These are phyloP conservation scores for Heliconius ismenius DNA, from an alignment of 2,888 invertebrate species.

Conservation along the genomic window DNA sequence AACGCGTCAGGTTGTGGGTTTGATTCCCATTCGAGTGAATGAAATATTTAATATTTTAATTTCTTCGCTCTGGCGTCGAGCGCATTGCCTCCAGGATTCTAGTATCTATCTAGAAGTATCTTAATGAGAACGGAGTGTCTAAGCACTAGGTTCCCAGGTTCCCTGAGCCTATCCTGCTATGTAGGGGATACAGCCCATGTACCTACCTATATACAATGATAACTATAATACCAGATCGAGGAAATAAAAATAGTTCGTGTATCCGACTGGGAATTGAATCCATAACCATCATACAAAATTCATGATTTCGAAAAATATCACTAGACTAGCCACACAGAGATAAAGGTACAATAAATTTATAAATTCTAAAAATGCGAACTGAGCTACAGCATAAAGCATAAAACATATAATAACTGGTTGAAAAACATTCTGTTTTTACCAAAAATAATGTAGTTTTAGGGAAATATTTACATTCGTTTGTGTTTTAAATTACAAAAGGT, in stretches of 20 bases:
- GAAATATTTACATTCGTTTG: background rate
- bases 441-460: constrained; percentile 5
- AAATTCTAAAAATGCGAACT: background rate
- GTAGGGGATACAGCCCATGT: background rate
- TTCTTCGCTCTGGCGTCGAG: too few relatives aligned
- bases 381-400: background rate
- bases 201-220: background rate
- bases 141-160: too few relatives aligned
- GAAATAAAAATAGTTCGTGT: background rate
- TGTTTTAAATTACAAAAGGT: background rate
- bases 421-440: constrained; percentile 1
- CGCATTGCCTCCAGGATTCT: too few relatives aligned
- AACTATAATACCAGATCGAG: too few relatives aligned
- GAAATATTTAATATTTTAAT: too few relatives aligned
- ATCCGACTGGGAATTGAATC: background rate
- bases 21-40: too few relatives aligned
- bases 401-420: constrained; percentile 11
- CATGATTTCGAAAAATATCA: background rate
- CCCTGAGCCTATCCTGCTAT: too few relatives aligned
- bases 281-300: background rate
- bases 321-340: background rate
- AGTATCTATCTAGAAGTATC: too few relatives aligned
- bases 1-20: too few relatives aligned
- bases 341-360: background rate
- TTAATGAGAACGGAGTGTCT: too few relatives aligned